phyloP scores from a whole-genome alignment of 2,113 vertebrate genomes.

The Picathartes gymnocephalus region DNA sequence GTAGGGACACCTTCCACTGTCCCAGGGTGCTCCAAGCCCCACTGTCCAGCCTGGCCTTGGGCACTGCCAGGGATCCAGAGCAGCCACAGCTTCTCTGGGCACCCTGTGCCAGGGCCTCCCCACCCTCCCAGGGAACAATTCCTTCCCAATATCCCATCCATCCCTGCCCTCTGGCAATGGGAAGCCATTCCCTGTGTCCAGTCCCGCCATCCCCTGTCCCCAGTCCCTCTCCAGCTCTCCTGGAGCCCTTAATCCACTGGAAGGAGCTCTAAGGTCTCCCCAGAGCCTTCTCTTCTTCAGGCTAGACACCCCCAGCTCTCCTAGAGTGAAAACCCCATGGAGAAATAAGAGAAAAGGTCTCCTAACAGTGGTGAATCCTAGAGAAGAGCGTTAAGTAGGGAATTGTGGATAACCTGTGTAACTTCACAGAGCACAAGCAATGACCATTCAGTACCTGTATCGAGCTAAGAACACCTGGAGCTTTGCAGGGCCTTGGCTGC shows the following conservation, averaged over 20 bases:
- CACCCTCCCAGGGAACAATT: background rate
- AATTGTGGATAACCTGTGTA: background rate
- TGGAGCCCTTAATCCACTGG: background rate
- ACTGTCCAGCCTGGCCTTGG: background rate
- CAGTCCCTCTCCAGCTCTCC: background rate
- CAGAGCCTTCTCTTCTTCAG: background rate
- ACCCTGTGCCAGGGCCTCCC: background rate
- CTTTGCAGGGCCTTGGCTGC: conserved; percentile 78
- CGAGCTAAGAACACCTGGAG: conserved; percentile 95
- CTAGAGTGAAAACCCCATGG: background rate
- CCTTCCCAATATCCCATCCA: background rate
- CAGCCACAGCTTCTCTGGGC: background rate
- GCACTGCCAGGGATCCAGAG: background rate
- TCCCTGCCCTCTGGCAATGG: background rate
- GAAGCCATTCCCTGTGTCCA: background rate
- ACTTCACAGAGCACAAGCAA: background rate
- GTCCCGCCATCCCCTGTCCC: too few relatives aligned
- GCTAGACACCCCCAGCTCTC: background rate
- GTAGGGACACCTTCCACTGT: background rate
- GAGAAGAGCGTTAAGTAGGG: background rate
- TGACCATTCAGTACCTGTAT: conserved; percentile 80
- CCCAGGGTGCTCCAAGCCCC: background rate
- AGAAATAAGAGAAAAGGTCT: background rate
- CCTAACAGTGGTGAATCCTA: background rate
- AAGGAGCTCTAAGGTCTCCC: background rate